These are phyloP conservation scores for Chelonoidis abingdonii DNA, from an alignment of 2,113 vertebrate species.

Conservation along the genomic window DNA sequence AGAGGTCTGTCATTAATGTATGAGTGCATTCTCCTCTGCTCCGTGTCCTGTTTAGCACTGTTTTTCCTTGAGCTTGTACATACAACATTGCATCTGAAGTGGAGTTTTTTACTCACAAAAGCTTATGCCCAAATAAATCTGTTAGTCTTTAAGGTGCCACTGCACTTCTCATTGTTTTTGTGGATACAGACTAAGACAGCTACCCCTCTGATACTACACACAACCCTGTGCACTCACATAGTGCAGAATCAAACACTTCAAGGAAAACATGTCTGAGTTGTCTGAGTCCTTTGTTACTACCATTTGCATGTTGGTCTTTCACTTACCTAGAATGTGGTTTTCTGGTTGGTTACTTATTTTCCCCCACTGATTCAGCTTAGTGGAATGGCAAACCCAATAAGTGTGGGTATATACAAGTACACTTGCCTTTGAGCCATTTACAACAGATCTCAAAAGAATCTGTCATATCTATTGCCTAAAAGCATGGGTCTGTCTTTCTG, in stretches of 20 bases:
- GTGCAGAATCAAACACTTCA: neutral
- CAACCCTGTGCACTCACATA: neutral
- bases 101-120: too few relatives aligned
- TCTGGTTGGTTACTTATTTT: neutral
- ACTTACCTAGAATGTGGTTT: neutral
- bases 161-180: too few relatives aligned
- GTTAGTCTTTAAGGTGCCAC: too few relatives aligned
- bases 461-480: conserved; percentile 28
- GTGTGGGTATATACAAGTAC: neutral
- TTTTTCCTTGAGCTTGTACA: neutral
- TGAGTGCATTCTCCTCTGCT: neutral
- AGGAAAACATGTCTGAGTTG: neutral
- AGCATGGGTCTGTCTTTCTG: conserved; percentile 10
- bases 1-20: neutral
- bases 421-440: conserved; percentile 38
- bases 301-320: neutral
- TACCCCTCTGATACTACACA: neutral
- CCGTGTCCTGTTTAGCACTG: neutral
- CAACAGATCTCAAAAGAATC: conserved; percentile 12
- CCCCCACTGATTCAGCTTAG: neutral
- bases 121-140: too few relatives aligned
- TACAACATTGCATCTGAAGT: neutral
- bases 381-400: conserved; percentile 32
- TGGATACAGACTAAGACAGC: too few relatives aligned
- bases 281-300: neutral